Base-by-base conservation (phyloP, 2,113 vertebrate species). In the Bubo scandiacus region DNA sequence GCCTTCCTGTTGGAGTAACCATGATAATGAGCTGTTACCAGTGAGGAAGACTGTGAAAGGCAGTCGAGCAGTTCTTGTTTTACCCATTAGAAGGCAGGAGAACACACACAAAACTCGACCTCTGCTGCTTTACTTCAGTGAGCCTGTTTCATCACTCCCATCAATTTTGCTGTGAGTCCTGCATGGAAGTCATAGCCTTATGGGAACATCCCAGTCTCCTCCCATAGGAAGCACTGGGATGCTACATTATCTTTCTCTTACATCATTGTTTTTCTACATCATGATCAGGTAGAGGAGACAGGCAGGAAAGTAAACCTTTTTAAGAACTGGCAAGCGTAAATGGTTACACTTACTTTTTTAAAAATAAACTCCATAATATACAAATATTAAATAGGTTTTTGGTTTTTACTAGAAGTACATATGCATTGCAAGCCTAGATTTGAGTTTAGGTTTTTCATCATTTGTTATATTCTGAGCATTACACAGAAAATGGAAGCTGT, bases 81-180 rank as follows among this genome's bases (percentile, higher is more conserved):
- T 59, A 87, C 78, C 81, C 86, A 29, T 94, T 87, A 95, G 95
- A 92, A 97, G 94, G 83, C 94, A 94, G 95, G 43, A 95, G 83
- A 93, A 94, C 68, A 75, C 77, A n/a, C 25, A 25, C n/a, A 84
- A 68, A 94, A 86, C 77, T 91, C 19, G 0, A 6, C 22, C 22
- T 85, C n/a, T 71, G 19, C 21, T 68, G 7, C 55, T 87, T 42
- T 45, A 49, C 43, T 65, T 84, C 22, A 65, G 17, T 42, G 45
- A 89, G 9, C 22, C 7, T 77, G 18, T 82, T 92, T 65, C 45
- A 65, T 75, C 30, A 11, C 22, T 89, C 43, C 21, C 16, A 49
- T 51, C 3, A 5, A 12, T 79, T 68, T 79, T 89, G 32, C 30
- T 2, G 0, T 2, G 3, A 78, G 13, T 65, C 26, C 29, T 75